Conservation (phyloP, 2,113 vertebrate genomes). For the Ascaphus truei region DNA sequence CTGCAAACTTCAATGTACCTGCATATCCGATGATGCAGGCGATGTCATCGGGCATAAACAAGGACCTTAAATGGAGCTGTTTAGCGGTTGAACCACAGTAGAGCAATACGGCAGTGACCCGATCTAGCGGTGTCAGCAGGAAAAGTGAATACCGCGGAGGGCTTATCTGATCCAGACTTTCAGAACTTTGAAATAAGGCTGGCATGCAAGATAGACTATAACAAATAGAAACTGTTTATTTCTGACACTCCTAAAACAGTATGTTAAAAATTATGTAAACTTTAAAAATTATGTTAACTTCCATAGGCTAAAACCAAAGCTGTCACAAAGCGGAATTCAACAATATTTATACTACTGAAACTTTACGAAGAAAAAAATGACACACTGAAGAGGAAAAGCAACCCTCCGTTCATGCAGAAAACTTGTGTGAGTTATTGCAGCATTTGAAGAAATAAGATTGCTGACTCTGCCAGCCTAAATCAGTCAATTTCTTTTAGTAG, state of each 20-base stretch:
- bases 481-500: conserved; percentile 12
- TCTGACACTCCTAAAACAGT: neutral
- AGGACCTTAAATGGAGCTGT: no score
- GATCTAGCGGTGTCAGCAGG: no score
- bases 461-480: conserved; percentile 14
- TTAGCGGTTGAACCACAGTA: no score
- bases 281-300: conserved; percentile 11
- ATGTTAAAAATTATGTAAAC: neutral
- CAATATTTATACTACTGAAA: conserved; percentile 17
- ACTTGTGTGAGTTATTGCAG: neutral
- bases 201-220: neutral
- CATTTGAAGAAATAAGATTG: neutral
- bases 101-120: no score
- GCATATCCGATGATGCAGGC: no score
- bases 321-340: conserved; percentile 15
- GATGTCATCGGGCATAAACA: no score
- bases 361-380: neutral
- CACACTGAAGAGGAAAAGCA: neutral
- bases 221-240: neutral
- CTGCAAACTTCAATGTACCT: no score
- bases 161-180: no score
- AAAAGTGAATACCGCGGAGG: no score
- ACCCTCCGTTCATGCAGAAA: conserved; percentile 11
- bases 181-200: no score
- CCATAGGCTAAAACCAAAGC: neutral